Evolutionary conservation across 2,797 vertebrate species (phyloP), one percentile per base, ranked within the genome.

Genomic region (Danio albolineatus): DNA sequence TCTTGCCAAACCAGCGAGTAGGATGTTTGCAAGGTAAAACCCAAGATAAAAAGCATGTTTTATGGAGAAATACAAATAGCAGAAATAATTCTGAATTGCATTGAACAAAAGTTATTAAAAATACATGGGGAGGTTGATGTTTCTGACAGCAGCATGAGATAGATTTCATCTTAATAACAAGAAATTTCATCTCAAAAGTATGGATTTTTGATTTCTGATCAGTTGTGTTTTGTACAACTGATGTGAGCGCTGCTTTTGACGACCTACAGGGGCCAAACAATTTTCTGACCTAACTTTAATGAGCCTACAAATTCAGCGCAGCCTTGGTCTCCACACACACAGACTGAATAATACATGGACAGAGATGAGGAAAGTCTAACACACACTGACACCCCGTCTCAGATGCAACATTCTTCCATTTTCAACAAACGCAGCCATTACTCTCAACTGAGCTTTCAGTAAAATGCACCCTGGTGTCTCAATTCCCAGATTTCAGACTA

Each of bases 291-390:
- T 51, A 28, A 14, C 46, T 79, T 10, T 61, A 62, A 71, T 71
- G 57, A 61, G 66, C 38, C 38, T 71, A 14, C 36, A 60, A 70
- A 59, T 67, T 48, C 43, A 78, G 12, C 28, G 17, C 13, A 78
- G 64, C 21, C 53, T 59, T 36, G 41, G 41, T 48, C 10, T 2
- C 13, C 36, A 16, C 10, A 75, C 72, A 59, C 36, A 80, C 44
- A 62, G 17, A 38, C 53, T 84, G 61, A 82, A 82, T 80, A 69
- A 79, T 69, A 48, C 21, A 80, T 80, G 56, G 41, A 56, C 61
- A 73, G 66, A 64, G 44, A 70, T 75, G 38, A 71, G 51, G 16
- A 44, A 19, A 60, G 65, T 5, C 76, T 76, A 73, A 82, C 71
- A 72, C 39, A 76, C 51, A 48, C 56, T 71, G 75, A 83, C 78